Percentiles rank a stretch among this genome's conserved stretches.
These are phyloP conservation scores for Neoarius graeffei DNA, from an alignment of 2,113 vertebrate species.

Conservation along the genomic window DNA sequence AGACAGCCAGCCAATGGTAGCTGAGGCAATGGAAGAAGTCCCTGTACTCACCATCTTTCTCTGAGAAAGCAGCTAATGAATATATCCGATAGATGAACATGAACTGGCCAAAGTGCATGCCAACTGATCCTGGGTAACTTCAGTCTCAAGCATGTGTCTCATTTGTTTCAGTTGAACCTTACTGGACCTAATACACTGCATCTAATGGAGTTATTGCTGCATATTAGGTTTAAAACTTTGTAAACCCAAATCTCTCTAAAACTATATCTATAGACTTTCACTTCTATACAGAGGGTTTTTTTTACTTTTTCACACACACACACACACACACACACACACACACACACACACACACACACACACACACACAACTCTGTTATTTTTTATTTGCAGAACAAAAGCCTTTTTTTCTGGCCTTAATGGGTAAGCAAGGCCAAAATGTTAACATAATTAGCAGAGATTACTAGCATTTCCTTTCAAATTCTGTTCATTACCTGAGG, in stretches of 20 bases:
- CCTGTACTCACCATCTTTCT: conserved; percentile 39
- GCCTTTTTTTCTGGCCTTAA: not conserved
- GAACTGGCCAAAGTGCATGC: not conserved
- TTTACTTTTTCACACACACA: too few species aligned
- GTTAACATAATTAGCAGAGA: not conserved
- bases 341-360: too few species aligned
- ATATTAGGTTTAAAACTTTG: not conserved
- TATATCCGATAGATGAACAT: conserved; percentile 62
- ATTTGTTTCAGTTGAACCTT: conserved; percentile 6
- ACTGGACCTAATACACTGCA: conserved; percentile 52
- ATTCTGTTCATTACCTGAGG: too few species aligned
- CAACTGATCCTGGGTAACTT: not conserved
- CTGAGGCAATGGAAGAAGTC: conserved; percentile 10
- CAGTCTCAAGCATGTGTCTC: not conserved
- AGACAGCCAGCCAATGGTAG: conserved; percentile 55
- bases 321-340: not conserved
- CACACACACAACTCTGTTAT: not conserved
- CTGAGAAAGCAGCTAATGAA: conserved; percentile 55
- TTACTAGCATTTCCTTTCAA: too few species aligned
- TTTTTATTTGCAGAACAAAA: not conserved
- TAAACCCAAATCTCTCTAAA: not conserved
- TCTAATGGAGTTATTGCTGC: not conserved
- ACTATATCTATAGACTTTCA: not conserved
- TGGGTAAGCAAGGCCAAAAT: not conserved
- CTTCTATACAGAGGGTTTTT: not conserved